Conservation (phyloP, 2,797 vertebrate species). For the Artibeus lituratus region DNA sequence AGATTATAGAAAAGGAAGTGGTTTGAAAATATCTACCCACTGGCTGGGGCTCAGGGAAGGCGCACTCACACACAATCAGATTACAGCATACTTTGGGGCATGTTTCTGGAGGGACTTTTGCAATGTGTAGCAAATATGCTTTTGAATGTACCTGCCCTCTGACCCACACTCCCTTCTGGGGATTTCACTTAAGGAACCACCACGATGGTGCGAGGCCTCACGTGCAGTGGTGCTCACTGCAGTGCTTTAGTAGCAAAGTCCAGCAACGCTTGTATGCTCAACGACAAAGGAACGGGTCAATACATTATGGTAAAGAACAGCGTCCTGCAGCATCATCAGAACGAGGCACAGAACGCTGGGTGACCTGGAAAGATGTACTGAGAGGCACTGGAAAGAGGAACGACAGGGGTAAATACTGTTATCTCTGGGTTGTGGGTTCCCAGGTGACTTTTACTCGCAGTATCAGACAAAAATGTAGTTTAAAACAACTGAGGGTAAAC, state of each 20-base stretch:
- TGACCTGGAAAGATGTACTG: neutral
- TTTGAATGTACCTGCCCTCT: neutral
- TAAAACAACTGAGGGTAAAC: conserved; percentile 4
- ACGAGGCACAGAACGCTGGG: neutral
- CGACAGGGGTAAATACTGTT: neutral
- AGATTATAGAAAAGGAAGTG: neutral
- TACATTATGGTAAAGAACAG: neutral
- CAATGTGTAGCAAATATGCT: neutral
- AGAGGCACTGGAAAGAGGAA: neutral
- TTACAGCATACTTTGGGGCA: neutral
- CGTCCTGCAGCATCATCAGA: neutral
- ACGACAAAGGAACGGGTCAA: neutral
- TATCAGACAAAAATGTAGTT: neutral
- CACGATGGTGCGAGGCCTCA: neutral
- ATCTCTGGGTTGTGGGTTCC: neutral
- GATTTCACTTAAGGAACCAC: conserved; percentile 22
- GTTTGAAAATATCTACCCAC: conserved; percentile 27
- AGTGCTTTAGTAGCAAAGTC: neutral
- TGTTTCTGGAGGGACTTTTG: conserved; percentile 20
- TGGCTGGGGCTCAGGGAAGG: neutral
- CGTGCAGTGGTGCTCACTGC: neutral
- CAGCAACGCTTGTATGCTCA: neutral
- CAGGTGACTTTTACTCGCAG: neutral
- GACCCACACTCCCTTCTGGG: neutral
- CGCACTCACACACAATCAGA: neutral